phyloP scores from a whole-genome alignment of 2,797 vertebrate genomes.

The Galaxias olidus region DNA sequence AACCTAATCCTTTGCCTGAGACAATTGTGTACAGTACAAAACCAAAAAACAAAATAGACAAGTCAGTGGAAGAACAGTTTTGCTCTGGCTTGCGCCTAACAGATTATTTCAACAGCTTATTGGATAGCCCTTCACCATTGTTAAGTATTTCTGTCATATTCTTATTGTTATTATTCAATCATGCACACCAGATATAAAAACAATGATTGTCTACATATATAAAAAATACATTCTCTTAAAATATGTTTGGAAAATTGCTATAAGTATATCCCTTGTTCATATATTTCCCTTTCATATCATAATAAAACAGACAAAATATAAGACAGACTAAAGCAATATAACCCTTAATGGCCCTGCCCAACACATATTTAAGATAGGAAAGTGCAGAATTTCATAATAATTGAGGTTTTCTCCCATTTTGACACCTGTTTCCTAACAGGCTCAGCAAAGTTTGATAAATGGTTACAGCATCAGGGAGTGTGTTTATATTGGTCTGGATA shows the following conservation, averaged over 20 bases:
- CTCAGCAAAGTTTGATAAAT: too few species aligned
- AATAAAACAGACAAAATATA: neutral
- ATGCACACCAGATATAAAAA: conserved; percentile 21
- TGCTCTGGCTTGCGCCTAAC: conserved; percentile 1
- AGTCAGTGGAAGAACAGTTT: neutral
- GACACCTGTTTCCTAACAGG: too few species aligned
- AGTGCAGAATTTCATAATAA: conserved; percentile 17
- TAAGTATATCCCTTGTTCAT: conserved; percentile 13
- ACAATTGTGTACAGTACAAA: too few species aligned
- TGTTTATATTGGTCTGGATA: too few species aligned
- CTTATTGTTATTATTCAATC: too few species aligned
- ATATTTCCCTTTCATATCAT: conserved; percentile 26
- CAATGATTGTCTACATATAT: conserved; percentile 17
- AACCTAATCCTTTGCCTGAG: too few species aligned
- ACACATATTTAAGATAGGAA: conserved; percentile 6
- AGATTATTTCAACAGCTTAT: conserved; percentile 3
- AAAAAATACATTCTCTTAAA: conserved; percentile 39
- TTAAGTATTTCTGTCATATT: too few species aligned
- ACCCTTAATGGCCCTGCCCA: neutral
- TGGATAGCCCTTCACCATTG: conserved; percentile 10
- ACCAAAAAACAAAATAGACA: too few species aligned
- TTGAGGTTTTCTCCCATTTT: too few species aligned
- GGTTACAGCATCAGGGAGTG: too few species aligned
- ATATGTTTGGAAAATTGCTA: neutral
- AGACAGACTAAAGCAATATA: conserved; percentile 1